Evolutionary conservation across 2,888 invertebrate genomes (phyloP).

Genomic region (Callinectes sapidus): DNA sequence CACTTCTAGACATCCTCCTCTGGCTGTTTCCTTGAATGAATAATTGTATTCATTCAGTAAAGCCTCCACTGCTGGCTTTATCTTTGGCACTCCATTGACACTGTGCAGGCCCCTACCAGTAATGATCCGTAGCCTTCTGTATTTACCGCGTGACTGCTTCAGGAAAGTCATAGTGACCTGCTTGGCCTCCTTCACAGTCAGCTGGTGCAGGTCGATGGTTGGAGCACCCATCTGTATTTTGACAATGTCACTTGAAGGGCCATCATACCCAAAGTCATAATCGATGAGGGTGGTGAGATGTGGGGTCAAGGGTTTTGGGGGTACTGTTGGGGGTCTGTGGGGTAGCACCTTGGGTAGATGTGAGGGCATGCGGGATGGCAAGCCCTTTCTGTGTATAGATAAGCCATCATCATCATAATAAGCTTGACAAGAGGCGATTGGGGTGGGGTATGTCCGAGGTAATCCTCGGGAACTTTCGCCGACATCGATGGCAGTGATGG

Average conservation of each 20-base stretch:
- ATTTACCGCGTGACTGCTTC: background rate
- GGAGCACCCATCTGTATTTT: background rate
- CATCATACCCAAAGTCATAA: background rate
- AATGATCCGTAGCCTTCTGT: background rate
- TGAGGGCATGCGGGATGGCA: no score
- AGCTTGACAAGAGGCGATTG: no score
- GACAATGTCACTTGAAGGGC: background rate
- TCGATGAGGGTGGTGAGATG: background rate
- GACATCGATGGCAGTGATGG: no score
- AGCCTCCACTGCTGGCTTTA: background rate
- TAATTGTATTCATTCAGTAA: background rate
- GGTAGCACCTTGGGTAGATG: no score
- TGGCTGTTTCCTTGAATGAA: background rate
- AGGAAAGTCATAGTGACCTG: background rate
- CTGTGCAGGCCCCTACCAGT: constrained; percentile 9
- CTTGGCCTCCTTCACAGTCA: background rate
- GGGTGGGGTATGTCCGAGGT: no score
- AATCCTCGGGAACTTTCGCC: no score
- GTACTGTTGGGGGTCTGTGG: background rate
- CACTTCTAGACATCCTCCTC: background rate
- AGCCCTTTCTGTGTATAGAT: no score
- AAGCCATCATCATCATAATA: no score
- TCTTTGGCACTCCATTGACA: background rate
- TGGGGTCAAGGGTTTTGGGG: background rate
- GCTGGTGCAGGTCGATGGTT: background rate